Evolutionary conservation across 2,888 invertebrate species (phyloP), one percentile per base, ranked within the genome.

Genomic region (Aphidoletes aphidimyza): DNA sequence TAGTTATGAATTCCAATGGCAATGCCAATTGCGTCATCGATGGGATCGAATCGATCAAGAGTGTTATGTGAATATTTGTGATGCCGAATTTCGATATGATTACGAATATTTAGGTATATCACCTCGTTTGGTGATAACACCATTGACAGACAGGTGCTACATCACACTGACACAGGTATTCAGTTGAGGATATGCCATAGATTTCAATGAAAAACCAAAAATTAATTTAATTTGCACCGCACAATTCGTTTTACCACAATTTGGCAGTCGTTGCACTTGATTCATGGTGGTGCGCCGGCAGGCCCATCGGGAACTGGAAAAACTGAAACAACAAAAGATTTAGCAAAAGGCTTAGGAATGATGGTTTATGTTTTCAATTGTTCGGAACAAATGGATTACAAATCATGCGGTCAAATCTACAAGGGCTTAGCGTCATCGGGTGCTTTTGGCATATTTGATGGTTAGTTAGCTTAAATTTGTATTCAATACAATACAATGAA

Each of bases 281-380:
- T 97, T 86, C 97, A 98, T 97, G 98, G 98, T 85, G 97, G 98
- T 42, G 98, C 98, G 19, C 98, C 98, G 19, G 81, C 81, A 19
- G 83, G 83, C 2, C 98, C 98, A 0, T 98, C 98, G 11, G 97
- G 97, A 84, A 98, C 98, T 0, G 98, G 98, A 0, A 98, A 98
- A 91, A 98, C 98, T 0, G 98, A 98, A 91, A 98, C 98, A 0
- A 98, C 98, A 1, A 98, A 98, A 91, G 98, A 98, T 91, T 92
- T 98, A 87, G 98, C 98, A 19, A 93, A 97, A 89, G 97, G 98
- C n/a, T 92, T 98, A 39, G 98, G 98, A 85, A 95, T 98, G 88
- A 97, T 98, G 97, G 98, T 98, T 83, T 98, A 98, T 88, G 98
- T 98, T 85, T 98, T 98, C 91, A 98, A 98, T 90, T 98, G 98